phyloP scores from a whole-genome alignment of 2,113 vertebrate genomes.

The Callionymus lyra region DNA sequence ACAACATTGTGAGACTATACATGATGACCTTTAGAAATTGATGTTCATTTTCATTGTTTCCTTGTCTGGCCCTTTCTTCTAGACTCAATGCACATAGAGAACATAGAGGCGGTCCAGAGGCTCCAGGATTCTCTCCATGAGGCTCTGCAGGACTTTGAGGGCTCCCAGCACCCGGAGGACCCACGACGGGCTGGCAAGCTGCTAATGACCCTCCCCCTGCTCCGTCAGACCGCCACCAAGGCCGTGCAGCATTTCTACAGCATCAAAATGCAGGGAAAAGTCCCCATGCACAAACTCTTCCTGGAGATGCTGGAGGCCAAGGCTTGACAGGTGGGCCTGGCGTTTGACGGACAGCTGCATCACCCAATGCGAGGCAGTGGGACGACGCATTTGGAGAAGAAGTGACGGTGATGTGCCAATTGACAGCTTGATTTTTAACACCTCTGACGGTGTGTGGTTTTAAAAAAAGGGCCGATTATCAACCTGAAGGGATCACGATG shows the following conservation, averaged over 20 bases:
- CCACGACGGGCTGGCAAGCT: constrained; percentile 85
- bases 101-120: constrained; percentile 86
- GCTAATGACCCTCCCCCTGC: constrained; percentile 86
- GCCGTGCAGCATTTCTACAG: constrained; percentile 88
- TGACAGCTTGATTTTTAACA: constrained; percentile 35
- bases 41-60: too few relatives aligned
- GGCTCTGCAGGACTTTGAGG: constrained; percentile 90
- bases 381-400: constrained; percentile 24
- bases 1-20: too few relatives aligned
- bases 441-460: constrained; percentile 36
- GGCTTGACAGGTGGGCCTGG: constrained; percentile 66
- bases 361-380: constrained; percentile 26
- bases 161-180: constrained; percentile 81
- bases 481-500: constrained; percentile 33
- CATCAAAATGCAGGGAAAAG: constrained; percentile 88
- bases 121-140: constrained; percentile 94
- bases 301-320: constrained; percentile 95
- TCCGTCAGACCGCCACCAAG: constrained; percentile 85
- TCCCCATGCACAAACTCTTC: constrained; percentile 97
- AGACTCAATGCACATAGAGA: constrained; percentile 98
- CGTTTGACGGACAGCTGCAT: constrained; percentile 42
- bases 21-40: too few relatives aligned
- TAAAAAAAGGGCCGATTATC: constrained; percentile 32
- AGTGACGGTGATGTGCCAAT: constrained; percentile 32
- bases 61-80: not conserved